Percentiles rank a stretch among this genome's conserved stretches.
phyloP scores from a whole-genome alignment of 2,888 invertebrate genomes.

The Drosophila vallismaia region DNA sequence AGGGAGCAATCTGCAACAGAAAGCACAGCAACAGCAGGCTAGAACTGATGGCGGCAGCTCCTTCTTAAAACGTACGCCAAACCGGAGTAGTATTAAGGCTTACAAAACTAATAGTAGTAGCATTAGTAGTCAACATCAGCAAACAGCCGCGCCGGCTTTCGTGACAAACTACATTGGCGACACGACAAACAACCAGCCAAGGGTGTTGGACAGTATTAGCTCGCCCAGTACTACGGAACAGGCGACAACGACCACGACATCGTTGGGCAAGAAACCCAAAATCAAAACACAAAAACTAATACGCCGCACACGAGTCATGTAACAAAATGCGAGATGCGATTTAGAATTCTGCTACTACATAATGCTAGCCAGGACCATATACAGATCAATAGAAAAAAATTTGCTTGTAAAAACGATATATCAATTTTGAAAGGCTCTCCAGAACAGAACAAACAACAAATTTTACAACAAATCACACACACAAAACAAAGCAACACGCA shows the following conservation, averaged over 20 bases:
- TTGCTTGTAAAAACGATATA: slow-evolving; percentile 38
- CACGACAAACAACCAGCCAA: slow-evolving; percentile 81
- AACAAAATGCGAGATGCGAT: slow-evolving; percentile 21
- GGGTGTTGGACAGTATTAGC: slow-evolving; percentile 64
- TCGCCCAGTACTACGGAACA: slow-evolving; percentile 34
- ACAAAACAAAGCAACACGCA: slow-evolving; percentile 47
- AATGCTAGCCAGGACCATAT: slow-evolving; percentile 39
- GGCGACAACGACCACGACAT: slow-evolving; percentile 47
- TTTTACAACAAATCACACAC: slow-evolving; percentile 36
- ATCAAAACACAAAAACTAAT: slow-evolving; percentile 82
- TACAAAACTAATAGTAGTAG: slow-evolving; percentile 68
- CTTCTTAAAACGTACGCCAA: slow-evolving; percentile 81
- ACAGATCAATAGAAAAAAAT: slow-evolving; percentile 5
- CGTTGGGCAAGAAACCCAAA: slow-evolving; percentile 72
- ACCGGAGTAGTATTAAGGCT: slow-evolving; percentile 69
- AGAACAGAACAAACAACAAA: slow-evolving; percentile 33
- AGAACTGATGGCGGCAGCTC: slow-evolving; percentile 71
- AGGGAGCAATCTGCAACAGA: slow-evolving; percentile 22
- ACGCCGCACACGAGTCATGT: slow-evolving; percentile 81
- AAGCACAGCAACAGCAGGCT: slow-evolving; percentile 39
- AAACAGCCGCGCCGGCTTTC: slow-evolving; percentile 80
- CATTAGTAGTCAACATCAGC: slow-evolving; percentile 60
- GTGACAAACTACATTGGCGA: slow-evolving; percentile 85
- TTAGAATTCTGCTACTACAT: slow-evolving; percentile 43
- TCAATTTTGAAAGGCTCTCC: slow-evolving; percentile 42